These are phyloP conservation scores for Polypterus senegalus DNA, from an alignment of 2,113 vertebrate genomes.

Conservation along the genomic window DNA sequence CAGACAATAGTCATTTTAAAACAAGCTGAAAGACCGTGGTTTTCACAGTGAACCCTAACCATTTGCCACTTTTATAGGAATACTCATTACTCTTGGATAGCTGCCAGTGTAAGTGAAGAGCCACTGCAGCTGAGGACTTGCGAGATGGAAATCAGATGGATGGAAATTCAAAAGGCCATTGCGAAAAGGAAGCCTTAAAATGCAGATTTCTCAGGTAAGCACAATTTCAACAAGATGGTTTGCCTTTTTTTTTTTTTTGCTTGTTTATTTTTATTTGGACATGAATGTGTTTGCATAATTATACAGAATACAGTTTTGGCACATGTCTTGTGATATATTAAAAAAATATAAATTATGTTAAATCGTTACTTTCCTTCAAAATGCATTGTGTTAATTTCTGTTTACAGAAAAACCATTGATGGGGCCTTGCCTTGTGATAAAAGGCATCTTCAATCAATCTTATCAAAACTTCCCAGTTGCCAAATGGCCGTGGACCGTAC, in stretches of 20 bases:
- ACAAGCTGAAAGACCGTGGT: constrained; percentile 19
- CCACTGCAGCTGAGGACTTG: constrained; percentile 7
- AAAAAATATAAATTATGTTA: constrained; percentile 12
- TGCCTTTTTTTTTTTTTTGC: constrained; percentile 11
- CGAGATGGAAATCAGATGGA: constrained; percentile 20
- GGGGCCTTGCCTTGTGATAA: constrained; percentile 44
- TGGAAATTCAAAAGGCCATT: constrained; percentile 14
- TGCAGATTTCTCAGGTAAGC: constrained; percentile 25
- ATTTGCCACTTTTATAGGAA: constrained; percentile 26
- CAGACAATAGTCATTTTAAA: constrained; percentile 21
- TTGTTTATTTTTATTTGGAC: constrained; percentile 16
- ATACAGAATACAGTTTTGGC: constrained; percentile 8
- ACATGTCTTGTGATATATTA: constrained; percentile 4
- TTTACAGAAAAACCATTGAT: constrained; percentile 61
- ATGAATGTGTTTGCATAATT: constrained; percentile 8
- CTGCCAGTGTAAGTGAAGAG: constrained; percentile 10
- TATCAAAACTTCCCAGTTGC: constrained; percentile 30
- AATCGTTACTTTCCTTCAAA: constrained; percentile 30
- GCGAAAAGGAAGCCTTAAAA: constrained; percentile 6
- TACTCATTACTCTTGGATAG: constrained; percentile 23
- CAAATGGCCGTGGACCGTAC: constrained; percentile 30
- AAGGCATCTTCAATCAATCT: constrained; percentile 54
- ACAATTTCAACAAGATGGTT: constrained; percentile 11
- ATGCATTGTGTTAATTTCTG: constrained; percentile 53
- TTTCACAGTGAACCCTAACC: constrained; percentile 22